Evolutionary conservation across 2,888 invertebrate genomes (phyloP), one percentile per base, ranked within the genome.

Genomic region (Hypercompe scribonia): DNA sequence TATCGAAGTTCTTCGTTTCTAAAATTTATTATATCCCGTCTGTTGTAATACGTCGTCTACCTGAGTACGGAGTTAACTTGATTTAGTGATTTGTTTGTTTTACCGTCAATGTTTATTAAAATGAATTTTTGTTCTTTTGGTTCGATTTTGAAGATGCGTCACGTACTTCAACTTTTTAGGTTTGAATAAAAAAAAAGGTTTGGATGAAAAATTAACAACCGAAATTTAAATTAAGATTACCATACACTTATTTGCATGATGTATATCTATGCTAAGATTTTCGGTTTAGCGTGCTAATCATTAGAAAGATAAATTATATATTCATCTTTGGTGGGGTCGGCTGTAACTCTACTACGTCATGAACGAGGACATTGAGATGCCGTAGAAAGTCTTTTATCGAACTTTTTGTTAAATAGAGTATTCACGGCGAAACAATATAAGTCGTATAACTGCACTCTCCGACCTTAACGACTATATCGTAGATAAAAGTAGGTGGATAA

Each of bases 21-120:
- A 78, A 87, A 89, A 91, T 91, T 92, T 90, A 91, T 88, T 86
- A 84, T 83, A 65, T 78, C 78, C 77, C 71, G 76, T 81, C 76
- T 74, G 46, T 42, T 76, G 82, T 81, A 81, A 82, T 82, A 85
- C 79, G 80, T 79, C 78, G 72, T 82, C 83, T 82, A 83, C 84
- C 83, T 86, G 82, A 74, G 73, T 76, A 64, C 80, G 82, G 79
- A 80, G 79, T 71, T 68, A 71, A 75, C 72, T 80, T 81, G 79
- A 88, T 83, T 84, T 79, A 84, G 65, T 79, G 77, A 70, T 77
- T 73, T 70, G 81, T 81, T 85, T 84, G 85, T 85, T 83, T 84
- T 75, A 81, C n/a, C 34, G 78, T 65, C 77, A 75, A 75, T 70
- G 34, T 72, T 84, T 73, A 70, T 72, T 69, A 72, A 72, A 78